Evolutionary conservation across 2,888 invertebrate genomes (phyloP).

Genomic region (Phortica okadai): DNA sequence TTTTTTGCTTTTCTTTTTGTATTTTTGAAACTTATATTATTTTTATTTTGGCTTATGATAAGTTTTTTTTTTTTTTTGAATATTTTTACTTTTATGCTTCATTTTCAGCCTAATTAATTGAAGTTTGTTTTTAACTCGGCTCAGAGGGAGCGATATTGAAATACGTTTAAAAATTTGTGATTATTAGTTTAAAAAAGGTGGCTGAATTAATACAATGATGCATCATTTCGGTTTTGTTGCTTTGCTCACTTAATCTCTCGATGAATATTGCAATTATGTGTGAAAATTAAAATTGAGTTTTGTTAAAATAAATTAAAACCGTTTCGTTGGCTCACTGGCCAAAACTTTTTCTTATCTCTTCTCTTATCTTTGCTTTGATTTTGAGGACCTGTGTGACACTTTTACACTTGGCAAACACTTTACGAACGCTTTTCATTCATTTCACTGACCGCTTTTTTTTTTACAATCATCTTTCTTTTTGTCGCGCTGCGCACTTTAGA

Average conservation of each 20-base stretch:
- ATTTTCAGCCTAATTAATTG: slow-evolving; percentile 43
- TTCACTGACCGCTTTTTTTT: background rate
- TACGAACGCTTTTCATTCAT: slow-evolving; percentile 16
- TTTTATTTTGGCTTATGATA: slow-evolving; percentile 21
- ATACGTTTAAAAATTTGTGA: background rate
- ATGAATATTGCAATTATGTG: slow-evolving; percentile 11
- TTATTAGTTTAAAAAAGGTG: background rate
- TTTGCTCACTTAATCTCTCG: slow-evolving; percentile 14
- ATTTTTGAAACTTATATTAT: slow-evolving; percentile 47
- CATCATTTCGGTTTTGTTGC: background rate
- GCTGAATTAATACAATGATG: background rate
- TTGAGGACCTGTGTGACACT: slow-evolving; percentile 9
- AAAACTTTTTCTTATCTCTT: background rate
- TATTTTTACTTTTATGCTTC: slow-evolving; percentile 43
- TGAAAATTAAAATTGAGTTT: background rate
- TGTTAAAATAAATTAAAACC: slow-evolving; percentile 1
- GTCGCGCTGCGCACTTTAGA: slow-evolving; percentile 26
- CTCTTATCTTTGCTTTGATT: background rate
- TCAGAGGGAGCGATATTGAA: background rate
- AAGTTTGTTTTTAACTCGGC: background rate
- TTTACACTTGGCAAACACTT: slow-evolving; percentile 19
- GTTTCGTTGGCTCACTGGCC: background rate
- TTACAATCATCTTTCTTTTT: slow-evolving; percentile 8
- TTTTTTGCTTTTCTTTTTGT: slow-evolving; percentile 61
- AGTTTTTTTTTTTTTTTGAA: slow-evolving; percentile 23